Conservation (phyloP, 2,797 vertebrate species). For the Malacoraja senta region DNA sequence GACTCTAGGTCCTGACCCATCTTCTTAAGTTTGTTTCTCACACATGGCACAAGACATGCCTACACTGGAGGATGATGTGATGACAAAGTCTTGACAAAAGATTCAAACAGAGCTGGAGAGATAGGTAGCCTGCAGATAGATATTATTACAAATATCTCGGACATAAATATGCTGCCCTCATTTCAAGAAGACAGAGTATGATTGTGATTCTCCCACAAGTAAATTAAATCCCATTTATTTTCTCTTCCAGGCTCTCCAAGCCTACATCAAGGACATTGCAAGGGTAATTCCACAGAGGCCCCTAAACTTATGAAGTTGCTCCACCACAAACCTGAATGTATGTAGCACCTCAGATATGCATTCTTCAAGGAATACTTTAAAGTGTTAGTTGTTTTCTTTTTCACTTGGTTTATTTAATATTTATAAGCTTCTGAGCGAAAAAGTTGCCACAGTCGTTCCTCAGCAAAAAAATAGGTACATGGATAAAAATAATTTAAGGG, state of each 20-base stretch:
- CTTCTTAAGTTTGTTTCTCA: no score
- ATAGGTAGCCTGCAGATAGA: no score
- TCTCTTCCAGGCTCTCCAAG: not conserved
- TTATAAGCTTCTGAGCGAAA: not conserved
- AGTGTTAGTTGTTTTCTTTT: not conserved
- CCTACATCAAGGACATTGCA: not conserved
- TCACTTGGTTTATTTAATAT: not conserved
- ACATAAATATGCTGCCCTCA: not conserved
- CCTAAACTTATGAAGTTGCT: not conserved
- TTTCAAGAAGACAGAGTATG: not conserved
- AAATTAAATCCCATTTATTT: not conserved
- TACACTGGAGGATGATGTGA: not conserved
- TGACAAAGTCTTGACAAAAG: not conserved
- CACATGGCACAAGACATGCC: no score
- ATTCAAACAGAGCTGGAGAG: not conserved
- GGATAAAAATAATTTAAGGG: no score
- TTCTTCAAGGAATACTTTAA: not conserved
- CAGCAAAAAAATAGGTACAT: no score
- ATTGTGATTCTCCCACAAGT: not conserved
- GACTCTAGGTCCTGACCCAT: no score
- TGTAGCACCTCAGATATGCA: not conserved
- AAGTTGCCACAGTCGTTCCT: no score
- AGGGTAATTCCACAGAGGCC: not conserved
- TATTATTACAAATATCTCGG: conserved; percentile 3
- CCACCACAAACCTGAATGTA: not conserved